phyloP scores from a whole-genome alignment of 2,797 vertebrate genomes.

The Oreochromis mossambicus region DNA sequence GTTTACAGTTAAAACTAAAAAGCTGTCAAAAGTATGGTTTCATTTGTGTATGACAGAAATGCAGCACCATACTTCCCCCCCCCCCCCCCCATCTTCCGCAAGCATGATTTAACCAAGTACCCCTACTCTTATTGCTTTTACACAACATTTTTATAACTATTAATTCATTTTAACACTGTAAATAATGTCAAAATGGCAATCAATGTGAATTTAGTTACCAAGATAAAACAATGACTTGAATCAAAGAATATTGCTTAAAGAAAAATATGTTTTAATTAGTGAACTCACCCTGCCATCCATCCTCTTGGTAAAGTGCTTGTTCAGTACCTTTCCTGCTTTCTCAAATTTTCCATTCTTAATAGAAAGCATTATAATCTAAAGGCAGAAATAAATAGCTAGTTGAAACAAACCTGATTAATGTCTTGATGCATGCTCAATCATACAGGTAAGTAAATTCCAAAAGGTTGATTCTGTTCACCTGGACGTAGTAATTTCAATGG shows the following conservation, averaged over 20 bases:
- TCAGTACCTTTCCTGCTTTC: slow-evolving; percentile 62
- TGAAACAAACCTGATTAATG: neutral
- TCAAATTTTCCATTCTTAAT: slow-evolving; percentile 66
- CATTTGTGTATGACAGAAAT: neutral
- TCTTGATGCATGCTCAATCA: neutral
- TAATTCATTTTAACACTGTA: neutral
- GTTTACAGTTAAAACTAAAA: neutral
- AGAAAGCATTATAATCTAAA: slow-evolving; percentile 63
- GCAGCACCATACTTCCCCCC: neutral
- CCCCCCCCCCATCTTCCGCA: neutral
- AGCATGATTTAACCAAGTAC: neutral
- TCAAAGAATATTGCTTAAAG: neutral
- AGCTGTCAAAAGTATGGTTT: neutral
- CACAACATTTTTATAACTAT: neutral
- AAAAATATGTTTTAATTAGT: neutral
- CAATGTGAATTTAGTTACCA: neutral
- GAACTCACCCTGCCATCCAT: slow-evolving; percentile 64
- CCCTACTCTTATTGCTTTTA: neutral
- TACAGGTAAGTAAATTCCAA: neutral
- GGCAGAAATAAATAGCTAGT: neutral
- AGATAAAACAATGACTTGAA: neutral
- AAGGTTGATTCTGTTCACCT: neutral
- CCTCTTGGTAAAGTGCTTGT: slow-evolving; percentile 54
- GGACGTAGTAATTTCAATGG: neutral
- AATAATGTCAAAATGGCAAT: neutral